Evolutionary conservation across 1,140 invertebrate species (phyloP), one percentile per base, ranked within the genome.

Genomic region (Temnothorax curvispinosus): DNA sequence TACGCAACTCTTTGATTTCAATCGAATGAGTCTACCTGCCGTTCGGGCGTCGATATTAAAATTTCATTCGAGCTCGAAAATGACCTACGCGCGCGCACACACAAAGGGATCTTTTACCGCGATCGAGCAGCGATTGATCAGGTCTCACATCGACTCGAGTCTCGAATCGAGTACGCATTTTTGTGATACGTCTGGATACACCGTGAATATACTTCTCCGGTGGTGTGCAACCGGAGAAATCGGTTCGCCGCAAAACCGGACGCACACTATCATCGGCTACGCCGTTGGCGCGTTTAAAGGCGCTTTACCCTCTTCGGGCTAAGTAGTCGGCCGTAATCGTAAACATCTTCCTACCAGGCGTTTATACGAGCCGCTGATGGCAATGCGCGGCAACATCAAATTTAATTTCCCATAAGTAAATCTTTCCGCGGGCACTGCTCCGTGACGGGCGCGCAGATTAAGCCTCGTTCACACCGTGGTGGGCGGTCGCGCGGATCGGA

Each of bases 351-450:
- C 92, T 92, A 91, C 93, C 91, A 88, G 89, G 89, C 88, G 89
- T 90, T 93, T 94, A 93, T 94, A 94, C 93, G 93, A 94, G 92
- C 93, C 91, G 93, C 93, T 94, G 93, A 94, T 94, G 93, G 91
- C 92, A 90, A 90, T 91, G 87, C 64, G 64, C 64, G 64, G 89
- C 93, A 90, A 89, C 93, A 94, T 94, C 91, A 94, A 94, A 94
- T 95, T 94, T 94, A 93, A 93, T 95, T 94, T 94, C 91, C 88
- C 91, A 92, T 92, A 91, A 94, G 91, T 93, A 94, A 94, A 94
- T 94, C 92, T 94, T 92, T 92, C 84, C 89, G 87, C 92, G 89
- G 72, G 64, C 88, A 89, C 82, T 47, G 84, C 87, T 89, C 90
- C 78, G 77, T 89, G 87, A 89, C 89, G 86, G 65, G 65, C 69